Base-by-base conservation (phyloP, 2,888 invertebrate genomes). In the Heteromyza rotundicornis region DNA sequence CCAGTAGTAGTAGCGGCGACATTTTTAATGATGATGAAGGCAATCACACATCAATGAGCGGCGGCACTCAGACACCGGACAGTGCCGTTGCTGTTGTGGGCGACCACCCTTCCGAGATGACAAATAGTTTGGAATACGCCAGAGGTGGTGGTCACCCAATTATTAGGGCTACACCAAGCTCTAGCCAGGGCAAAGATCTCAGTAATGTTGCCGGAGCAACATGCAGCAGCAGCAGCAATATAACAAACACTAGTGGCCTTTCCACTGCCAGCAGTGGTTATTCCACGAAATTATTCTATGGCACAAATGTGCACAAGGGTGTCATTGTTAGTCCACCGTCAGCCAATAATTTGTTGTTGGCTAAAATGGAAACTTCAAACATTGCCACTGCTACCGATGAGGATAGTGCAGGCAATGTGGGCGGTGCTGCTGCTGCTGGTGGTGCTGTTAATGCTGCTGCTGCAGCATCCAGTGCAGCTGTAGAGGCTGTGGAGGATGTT, bases 281-380 rank as follows among this genome's bases (percentile, higher is more conserved):
- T 65, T 69, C 75, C 14, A 72, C 77, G 20, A 75, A 76, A 63
- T 70, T 76, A 8, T 77, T 78, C 51, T 77, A 76, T 70, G 77
- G 77, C 60, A 76, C 64, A 27, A 59, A 59, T n/a, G 51, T 59
- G 35, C 74, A 77, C 17, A 70, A 72, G 60, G 77, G 77, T 56
- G 77, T 77, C 32, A 77, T 77, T 61, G 78, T 77, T 27, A 78
- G 78, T 65, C 77, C 74, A 52, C 55, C 63, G 40, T n/a, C n/a
- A n/a, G n/a, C n/a, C n/a, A n/a, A n/a, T n/a, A n/a, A n/a, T n/a
- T n/a, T n/a, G n/a, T n/a, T n/a, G n/a, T n/a, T n/a, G n/a, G n/a
- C n/a, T n/a, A n/a, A n/a, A n/a, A n/a, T n/a, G n/a, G n/a, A n/a
- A n/a, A n/a, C n/a, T n/a, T n/a, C n/a, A n/a, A n/a, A n/a, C n/a